Percentiles rank a stretch among this genome's conserved stretches.
Evolutionary conservation across 2,797 vertebrate species (phyloP).

Genomic region (Threskiornis aethiopicus): DNA sequence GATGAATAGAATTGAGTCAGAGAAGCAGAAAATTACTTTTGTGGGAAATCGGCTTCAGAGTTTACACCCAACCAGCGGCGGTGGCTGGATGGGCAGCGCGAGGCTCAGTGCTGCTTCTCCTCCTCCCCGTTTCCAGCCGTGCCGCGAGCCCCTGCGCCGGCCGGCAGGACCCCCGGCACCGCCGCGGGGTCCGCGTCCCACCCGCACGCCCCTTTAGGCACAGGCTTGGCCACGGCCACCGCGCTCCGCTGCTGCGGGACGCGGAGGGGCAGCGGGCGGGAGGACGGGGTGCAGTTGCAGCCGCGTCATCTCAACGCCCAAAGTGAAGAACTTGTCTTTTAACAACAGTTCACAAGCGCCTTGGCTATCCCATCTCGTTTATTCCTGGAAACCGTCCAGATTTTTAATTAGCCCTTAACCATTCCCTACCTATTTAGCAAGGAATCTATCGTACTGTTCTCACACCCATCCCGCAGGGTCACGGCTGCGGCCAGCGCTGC

Average conservation of each 20-base stretch:
- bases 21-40: constrained; percentile 78
- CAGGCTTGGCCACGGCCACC: fast-evolving
- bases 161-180: background rate
- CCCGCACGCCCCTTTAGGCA: background rate
- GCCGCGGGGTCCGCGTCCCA: background rate
- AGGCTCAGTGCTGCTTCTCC: background rate
- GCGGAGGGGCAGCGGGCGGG: background rate
- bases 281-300: background rate
- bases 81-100: background rate
- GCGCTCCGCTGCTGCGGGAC: fast-evolving
- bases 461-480: background rate
- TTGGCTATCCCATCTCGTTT: background rate
- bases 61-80: background rate
- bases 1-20: constrained; percentile 64
- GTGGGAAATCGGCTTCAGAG: constrained; percentile 52
- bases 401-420: constrained; percentile 12
- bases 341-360: background rate
- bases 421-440: background rate
- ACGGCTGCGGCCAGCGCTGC: background rate
- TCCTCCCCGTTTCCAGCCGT: background rate
- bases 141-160: fast-evolving
- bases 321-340: background rate
- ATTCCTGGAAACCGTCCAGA: background rate
- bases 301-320: background rate
- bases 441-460: background rate